Evolutionary conservation across 2,797 vertebrate species (phyloP), one percentile per base, ranked within the genome.

Genomic region (Mormyrops attenuatus): DNA sequence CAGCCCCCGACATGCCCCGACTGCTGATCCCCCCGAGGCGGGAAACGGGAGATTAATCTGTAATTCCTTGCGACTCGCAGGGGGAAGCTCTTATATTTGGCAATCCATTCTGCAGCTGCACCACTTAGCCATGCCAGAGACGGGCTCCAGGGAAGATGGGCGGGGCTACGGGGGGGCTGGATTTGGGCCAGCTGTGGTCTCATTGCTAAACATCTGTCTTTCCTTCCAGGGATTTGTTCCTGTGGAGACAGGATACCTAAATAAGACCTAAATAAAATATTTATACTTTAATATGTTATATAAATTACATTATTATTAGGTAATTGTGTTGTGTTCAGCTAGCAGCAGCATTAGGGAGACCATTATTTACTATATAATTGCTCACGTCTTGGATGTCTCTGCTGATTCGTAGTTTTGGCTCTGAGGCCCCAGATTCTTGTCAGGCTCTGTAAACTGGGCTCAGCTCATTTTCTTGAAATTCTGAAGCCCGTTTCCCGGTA

Each of bases 121-220:
- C 52, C 41, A 57, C 60, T 53, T 63, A 53, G 13, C 13, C n/a
- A 66, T 9, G 49, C 38, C 82, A 47, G 38, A 44, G 57, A 80
- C 13, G 87, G 88, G 22, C 50, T 60, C 41, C 38, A 44, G 86
- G 88, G 47, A 89, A 80, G 89, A 90, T 30, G 50, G 89, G 90
- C n/a, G 47, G 82, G 47, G 47, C n/a, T 20, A 11, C 15, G 7
- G 80, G 80, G 38, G 44, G 60, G 86, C 77, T 60, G 85, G 73
- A 85, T 94, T 93, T 91, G 91, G 92, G 92, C 92, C 92, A 91
- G 91, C 95, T 92, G 91, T 3, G 87, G 92, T 92, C 94, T 95
- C 94, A 94, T 95, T 94, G 95, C 91, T 90, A 89, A 93, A 92
- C 93, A 94, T 94, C 94, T 95, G 94, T 95, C 95, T 94, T 90